These are phyloP conservation scores for Nannospalax galili DNA, from an alignment of 2,113 vertebrate species.

Conservation along the genomic window DNA sequence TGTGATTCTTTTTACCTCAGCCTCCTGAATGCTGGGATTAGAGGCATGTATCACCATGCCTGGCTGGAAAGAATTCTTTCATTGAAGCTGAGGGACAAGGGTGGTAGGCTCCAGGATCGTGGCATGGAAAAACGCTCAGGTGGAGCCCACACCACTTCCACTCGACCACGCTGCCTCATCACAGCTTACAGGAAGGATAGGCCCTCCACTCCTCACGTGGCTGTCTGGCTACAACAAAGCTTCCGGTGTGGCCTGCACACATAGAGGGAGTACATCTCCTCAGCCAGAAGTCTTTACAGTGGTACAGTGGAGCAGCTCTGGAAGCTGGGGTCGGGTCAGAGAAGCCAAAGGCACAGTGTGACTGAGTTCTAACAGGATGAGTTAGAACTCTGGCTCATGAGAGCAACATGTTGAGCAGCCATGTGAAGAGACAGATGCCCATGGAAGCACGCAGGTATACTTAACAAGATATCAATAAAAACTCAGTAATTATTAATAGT, in stretches of 20 bases:
- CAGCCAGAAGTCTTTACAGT: neutral
- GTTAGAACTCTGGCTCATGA: neutral
- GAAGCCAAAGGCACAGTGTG: neutral
- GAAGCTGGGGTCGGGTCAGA: neutral
- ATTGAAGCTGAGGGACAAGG: neutral
- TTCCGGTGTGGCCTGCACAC: neutral
- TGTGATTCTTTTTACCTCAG: neutral
- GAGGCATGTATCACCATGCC: neutral
- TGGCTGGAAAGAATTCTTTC: neutral
- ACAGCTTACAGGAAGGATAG: constrained; percentile 37
- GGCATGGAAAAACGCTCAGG: neutral
- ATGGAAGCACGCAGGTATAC: neutral
- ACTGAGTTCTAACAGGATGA: neutral
- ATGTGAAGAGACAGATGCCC: constrained; percentile 44
- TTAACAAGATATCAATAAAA: constrained; percentile 23
- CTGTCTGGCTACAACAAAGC: neutral
- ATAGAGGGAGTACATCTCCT: accelerated
- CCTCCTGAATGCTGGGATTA: neutral
- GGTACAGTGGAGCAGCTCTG: neutral
- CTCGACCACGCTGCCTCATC: constrained; percentile 61
- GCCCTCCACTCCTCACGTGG: constrained; percentile 64
- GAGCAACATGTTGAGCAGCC: constrained; percentile 13
- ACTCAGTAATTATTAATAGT: constrained; percentile 30
- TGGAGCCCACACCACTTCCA: neutral
- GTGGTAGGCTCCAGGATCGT: neutral